Base-by-base conservation (phyloP, 2,888 invertebrate genomes). In the Chymomyza procnemis region DNA sequence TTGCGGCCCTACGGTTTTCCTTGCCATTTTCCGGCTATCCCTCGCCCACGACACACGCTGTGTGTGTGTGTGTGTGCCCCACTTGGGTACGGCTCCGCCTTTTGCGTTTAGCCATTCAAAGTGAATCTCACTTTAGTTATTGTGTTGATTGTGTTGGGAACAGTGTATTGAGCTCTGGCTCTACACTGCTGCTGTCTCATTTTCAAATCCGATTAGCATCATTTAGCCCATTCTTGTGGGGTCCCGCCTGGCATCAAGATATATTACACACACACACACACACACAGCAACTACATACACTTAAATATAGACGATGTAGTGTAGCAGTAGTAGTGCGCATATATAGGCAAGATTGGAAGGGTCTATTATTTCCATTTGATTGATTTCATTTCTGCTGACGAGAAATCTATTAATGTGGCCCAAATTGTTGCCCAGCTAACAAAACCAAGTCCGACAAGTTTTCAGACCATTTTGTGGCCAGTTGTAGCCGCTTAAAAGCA, bases 131-230 rank as follows among this genome's bases (percentile, higher is more conserved):
- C 62, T 65, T 62, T 30, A 18, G 61, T 71, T 71, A 59, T 71
- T 71, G 47, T 63, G 65, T 60, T 71, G 57, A 65, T 63, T 47
- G n/a, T 26, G 57, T 61, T 47, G 48, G 48, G 48, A 18, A n/a
- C 48, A 16, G 16, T 8, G 46, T 14, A 19, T n/a, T 41, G 55
- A 41, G 46, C 54, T 48, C 21, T 54, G 16, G 34, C 50, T 57
- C 61, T 61, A 18, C 41, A 9, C 19, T 57, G 18, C 22, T 57
- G 57, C 57, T 64, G 22, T 59, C 72, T 79, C 73, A 78, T 74
- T 76, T 80, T 83, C 75, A 87, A 83, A 83, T 87, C 83, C 83
- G 87, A 83, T 83, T 83, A 83, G 83, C 83, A 87, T 87, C 87
- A 87, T 83, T 83, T 85, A 85, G 83, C 46, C 41, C 57, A 59